Conservation (phyloP, 35 echinoderm and acorn worm genomes). For the Strongylocentrotus purpuratus region DNA sequence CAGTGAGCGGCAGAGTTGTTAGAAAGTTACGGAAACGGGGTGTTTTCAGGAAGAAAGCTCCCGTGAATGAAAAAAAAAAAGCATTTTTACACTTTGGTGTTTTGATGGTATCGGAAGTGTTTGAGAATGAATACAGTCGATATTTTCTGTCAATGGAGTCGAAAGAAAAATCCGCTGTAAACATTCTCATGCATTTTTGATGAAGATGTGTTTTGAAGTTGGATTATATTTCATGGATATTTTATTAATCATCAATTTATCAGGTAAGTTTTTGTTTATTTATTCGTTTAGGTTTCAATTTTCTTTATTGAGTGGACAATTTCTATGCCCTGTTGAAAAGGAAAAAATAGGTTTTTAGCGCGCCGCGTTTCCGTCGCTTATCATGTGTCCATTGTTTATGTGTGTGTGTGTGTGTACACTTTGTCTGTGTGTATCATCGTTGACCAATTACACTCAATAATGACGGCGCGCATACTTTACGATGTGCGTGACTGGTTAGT, state of each 20-base stretch:
- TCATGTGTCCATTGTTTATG: no score
- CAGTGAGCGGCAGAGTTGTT: background rate
- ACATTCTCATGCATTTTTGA: background rate
- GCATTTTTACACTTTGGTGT: background rate
- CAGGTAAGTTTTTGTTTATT: background rate
- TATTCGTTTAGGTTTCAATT: no score
- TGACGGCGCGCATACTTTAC: background rate
- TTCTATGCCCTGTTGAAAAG: no score
- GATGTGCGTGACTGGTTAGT: background rate
- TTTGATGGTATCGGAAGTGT: background rate
- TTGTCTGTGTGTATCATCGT: background rate
- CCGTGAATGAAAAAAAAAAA: no score
- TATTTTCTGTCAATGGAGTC: background rate
- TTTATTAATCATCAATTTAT: background rate
- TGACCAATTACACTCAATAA: no score
- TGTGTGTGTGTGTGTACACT: background rate
- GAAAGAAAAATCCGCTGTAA: background rate
- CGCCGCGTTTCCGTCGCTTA: no score
- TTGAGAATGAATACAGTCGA: background rate
- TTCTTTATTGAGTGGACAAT: no score
- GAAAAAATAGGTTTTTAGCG: no score
- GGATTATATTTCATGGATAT: slow-evolving; percentile 7
- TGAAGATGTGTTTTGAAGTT: background rate
- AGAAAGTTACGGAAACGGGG: background rate
- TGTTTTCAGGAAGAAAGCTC: no score